phyloP scores from a whole-genome alignment of 2,797 vertebrate species.

The Anas acuta region DNA sequence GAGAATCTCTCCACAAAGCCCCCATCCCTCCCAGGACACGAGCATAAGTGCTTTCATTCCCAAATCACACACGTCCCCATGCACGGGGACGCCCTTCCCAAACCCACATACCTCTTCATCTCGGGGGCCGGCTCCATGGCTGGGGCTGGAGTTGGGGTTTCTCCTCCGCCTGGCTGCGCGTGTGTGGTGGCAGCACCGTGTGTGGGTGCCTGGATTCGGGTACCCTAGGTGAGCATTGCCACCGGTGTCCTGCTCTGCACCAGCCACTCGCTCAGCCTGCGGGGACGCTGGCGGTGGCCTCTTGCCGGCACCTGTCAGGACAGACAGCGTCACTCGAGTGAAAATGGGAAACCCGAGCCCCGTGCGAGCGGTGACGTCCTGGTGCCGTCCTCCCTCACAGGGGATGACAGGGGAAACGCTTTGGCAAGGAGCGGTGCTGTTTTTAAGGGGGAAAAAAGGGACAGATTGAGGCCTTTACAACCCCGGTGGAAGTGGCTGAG shows the following conservation, averaged over 20 bases:
- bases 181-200: too few species aligned
- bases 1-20: neutral
- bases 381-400: neutral
- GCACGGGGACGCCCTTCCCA: neutral
- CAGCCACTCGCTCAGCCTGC: neutral
- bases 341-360: constrained; percentile 30
- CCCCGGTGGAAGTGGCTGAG: accelerated
- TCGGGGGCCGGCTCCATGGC: neutral
- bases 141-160: neutral
- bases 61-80: accelerated
- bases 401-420: neutral
- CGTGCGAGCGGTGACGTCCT: neutral
- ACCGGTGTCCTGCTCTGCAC: neutral
- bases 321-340: neutral
- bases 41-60: neutral
- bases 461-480: neutral
- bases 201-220: too few species aligned
- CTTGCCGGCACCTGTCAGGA: neutral
- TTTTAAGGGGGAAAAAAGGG: neutral
- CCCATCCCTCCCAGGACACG: neutral
- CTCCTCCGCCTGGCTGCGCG: neutral
- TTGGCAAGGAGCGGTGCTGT: neutral
- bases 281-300: neutral
- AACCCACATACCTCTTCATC: constrained; percentile 30
- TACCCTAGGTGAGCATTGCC: neutral